phyloP scores from a whole-genome alignment of 2,797 vertebrate genomes.

The Mormyrus proboscirostris region DNA sequence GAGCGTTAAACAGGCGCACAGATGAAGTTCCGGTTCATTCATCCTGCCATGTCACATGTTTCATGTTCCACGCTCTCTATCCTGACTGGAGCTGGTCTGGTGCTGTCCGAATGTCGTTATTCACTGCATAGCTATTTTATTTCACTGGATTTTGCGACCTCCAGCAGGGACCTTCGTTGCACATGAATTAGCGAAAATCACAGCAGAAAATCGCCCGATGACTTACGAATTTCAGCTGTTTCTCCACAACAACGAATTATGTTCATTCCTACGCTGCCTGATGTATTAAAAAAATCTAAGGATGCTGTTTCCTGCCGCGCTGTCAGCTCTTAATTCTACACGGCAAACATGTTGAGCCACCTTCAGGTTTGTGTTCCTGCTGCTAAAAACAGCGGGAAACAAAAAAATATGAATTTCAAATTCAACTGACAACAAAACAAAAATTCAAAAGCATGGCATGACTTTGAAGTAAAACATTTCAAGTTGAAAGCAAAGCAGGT shows the following conservation, averaged over 20 bases:
- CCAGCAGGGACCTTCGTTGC: not conserved
- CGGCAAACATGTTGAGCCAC: not conserved
- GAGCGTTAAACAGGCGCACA: not conserved
- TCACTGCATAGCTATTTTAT: not conserved
- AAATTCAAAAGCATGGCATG: not conserved
- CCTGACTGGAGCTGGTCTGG: not conserved
- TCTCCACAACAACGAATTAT: not conserved
- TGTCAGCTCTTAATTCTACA: not conserved
- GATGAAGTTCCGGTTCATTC: not conserved
- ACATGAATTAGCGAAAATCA: not conserved
- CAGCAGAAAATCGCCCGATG: not conserved
- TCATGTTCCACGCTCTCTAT: not conserved
- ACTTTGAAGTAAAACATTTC: not conserved
- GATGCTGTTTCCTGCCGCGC: not conserved
- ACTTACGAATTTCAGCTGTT: not conserved
- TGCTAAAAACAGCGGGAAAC: not conserved
- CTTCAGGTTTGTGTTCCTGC: not conserved
- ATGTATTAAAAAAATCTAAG: not conserved
- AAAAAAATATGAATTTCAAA: not conserved
- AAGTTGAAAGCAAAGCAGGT: not conserved
- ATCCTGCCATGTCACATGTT: not conserved
- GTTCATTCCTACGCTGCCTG: not conserved
- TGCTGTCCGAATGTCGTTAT: not conserved
- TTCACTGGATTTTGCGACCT: not conserved
- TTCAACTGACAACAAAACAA: not conserved